phyloP scores from a whole-genome alignment of 2,888 invertebrate species.

The Arctia plantaginis region DNA sequence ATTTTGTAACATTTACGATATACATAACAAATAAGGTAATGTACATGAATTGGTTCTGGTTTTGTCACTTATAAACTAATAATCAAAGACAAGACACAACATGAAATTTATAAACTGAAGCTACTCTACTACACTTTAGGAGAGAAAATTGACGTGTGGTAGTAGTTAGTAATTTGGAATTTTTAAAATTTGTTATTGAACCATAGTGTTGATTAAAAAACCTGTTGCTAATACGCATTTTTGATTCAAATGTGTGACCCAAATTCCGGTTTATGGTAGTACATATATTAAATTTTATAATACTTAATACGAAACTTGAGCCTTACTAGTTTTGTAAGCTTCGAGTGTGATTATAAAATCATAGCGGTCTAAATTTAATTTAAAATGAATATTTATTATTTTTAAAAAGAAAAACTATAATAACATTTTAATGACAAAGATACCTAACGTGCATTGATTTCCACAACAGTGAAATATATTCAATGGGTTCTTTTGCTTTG shows the following conservation, averaged over 20 bases:
- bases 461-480: not conserved
- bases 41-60: not conserved
- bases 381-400: not conserved
- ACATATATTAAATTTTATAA: not conserved
- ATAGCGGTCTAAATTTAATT: not conserved
- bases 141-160: not conserved
- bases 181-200: not conserved
- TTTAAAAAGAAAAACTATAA: not conserved
- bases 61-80: not conserved
- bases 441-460: not conserved
- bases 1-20: not conserved
- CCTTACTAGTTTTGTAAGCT: not conserved
- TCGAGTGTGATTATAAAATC: not conserved
- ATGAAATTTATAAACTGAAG: not conserved
- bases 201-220: not conserved
- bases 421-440: not conserved
- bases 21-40: not conserved
- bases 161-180: not conserved
- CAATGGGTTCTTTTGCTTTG: not conserved
- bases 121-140: not conserved
- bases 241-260: not conserved
- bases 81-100: not conserved
- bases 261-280: not conserved
- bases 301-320: constrained; percentile 4
- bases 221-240: not conserved